These are phyloP conservation scores for Lycocerus yunnanus DNA, from an alignment of 2,888 invertebrate genomes.

Conservation along the genomic window DNA sequence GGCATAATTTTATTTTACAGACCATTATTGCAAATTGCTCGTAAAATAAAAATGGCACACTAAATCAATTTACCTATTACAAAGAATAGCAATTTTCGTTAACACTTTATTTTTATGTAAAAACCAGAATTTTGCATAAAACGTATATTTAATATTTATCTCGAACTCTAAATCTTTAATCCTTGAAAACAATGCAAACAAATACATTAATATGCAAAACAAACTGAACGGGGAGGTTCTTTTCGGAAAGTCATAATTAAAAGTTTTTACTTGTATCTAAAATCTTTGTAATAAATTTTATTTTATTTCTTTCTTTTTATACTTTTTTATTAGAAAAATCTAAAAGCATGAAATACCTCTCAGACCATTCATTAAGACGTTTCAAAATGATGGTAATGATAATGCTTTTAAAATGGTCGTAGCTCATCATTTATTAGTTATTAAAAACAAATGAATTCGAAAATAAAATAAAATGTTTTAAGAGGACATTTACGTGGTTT, in stretches of 20 bases:
- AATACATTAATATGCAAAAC: not conserved
- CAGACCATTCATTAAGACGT: not conserved
- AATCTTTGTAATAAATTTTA: not conserved
- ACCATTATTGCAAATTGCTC: not conserved
- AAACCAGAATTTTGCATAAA: not conserved
- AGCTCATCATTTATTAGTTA: too few relatives aligned
- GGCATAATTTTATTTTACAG: not conserved
- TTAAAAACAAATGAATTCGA: too few relatives aligned
- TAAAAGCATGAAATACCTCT: not conserved
- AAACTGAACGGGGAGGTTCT: not conserved
- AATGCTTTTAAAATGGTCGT: not conserved
- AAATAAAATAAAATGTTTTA: too few relatives aligned
- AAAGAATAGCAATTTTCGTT: not conserved
- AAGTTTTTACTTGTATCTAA: not conserved
- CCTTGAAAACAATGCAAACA: not conserved
- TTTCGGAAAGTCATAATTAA: not conserved
- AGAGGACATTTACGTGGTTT: too few relatives aligned
- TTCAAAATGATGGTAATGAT: not conserved
- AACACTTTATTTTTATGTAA: not conserved
- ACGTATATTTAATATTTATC: not conserved
- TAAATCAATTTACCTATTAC: not conserved
- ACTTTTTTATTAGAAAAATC: not conserved
- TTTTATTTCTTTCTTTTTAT: not conserved
- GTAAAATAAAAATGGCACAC: not conserved
- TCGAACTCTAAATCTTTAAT: not conserved